Base-by-base conservation (phyloP, 2,888 invertebrate species). In the Lasioglossum pauxillum region DNA sequence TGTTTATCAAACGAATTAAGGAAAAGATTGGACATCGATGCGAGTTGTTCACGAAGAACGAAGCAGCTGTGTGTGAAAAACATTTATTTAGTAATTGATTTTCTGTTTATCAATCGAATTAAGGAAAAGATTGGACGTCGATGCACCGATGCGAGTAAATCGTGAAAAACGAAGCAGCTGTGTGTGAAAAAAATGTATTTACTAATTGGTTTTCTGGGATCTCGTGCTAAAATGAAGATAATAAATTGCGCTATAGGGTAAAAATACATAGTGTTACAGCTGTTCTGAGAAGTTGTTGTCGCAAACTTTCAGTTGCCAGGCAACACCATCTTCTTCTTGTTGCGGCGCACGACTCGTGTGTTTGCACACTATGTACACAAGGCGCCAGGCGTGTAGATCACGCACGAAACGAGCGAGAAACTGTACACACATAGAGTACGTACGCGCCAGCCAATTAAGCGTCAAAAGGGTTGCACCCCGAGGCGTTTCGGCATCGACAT, bases 391-490 rank as follows among this genome's bases (percentile, higher is more conserved):
- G 89, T 60, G 86, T 87, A 85, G 90, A 88, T 87, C 90, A 90
- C 83, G 90, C 82, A 41, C 88, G 80, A 84, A 78, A 82, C 87
- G 82, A 90, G 90, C 81, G 90, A 84, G 90, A 85, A 83, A 79
- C 79, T 74, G 83, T 82, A 82, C 80, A 85, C 84, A 86, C 80
- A 77, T 77, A 88, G 79, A 23, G 82, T 67, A 78, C 78, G 83
- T 82, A 85, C 83, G 85, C 78, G 78, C 80, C 83, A 87, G 85
- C 87, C 90, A 90, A 90, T 90, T 90, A 90, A 85, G 71, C 84
- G 81, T 73, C 79, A 75, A 84, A 84, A 81, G 87, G 90, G 64
- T 53, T 71, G 77, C 67, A 49, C 75, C 86, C 85, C 41, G n/a
- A 72, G 71, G 75, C 84, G 82, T 82, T 80, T 46, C 60, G 84